A percentile compares a stretch with the other conserved stretches of the same genome.
Conservation (phyloP, 2,888 invertebrate genomes). For the Pyrrhosoma nymphula region DNA sequence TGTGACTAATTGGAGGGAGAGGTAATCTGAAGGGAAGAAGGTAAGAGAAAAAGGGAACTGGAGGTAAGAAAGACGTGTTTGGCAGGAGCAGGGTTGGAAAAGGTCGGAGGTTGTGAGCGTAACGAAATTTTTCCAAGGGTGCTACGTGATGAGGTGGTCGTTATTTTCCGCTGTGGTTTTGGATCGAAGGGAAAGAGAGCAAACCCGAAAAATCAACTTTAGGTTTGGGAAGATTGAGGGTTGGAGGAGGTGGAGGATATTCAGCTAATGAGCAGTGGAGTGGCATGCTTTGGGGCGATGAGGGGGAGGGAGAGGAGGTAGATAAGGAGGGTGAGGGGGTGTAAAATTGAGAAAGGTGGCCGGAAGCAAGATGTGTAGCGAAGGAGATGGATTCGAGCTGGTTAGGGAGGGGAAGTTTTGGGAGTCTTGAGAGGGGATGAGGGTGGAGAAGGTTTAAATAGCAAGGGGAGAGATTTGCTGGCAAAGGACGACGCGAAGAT, state of each 20-base stretch:
- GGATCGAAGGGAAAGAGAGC: background rate
- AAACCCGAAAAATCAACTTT: conserved; percentile 3
- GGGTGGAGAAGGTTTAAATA: background rate
- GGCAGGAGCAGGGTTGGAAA: background rate
- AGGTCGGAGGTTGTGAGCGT: background rate
- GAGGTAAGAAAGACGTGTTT: background rate
- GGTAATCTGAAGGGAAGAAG: background rate
- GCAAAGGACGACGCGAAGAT: background rate
- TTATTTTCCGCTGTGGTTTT: background rate
- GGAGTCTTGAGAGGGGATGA: background rate
- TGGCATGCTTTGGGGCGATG: background rate
- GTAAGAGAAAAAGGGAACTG: background rate
- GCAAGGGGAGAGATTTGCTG: background rate
- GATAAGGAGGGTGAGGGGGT: background rate
- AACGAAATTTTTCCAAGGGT: background rate
- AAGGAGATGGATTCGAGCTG: background rate
- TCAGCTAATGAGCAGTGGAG: background rate
- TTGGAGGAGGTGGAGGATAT: background rate
- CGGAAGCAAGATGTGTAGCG: background rate
- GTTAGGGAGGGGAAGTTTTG: background rate
- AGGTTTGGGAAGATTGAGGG: no score
- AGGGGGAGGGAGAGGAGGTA: no score
- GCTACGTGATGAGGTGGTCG: background rate
- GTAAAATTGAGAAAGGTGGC: background rate
- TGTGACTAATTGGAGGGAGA: background rate